Evolutionary conservation across 2,113 vertebrate genomes (phyloP).

Genomic region (Boleophthalmus pectinirostris): DNA sequence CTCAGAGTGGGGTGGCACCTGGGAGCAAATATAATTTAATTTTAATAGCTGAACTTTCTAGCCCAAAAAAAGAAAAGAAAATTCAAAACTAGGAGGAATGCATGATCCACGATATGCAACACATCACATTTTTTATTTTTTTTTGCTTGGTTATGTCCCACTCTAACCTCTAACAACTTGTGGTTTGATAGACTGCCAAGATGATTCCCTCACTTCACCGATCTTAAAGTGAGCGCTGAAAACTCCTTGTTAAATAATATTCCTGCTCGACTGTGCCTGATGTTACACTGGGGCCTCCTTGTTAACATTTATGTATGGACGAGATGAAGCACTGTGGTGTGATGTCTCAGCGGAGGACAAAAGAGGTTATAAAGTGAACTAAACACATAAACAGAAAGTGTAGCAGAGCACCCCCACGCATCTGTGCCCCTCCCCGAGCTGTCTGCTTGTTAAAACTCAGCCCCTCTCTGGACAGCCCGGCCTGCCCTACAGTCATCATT

Average conservation of each 20-base stretch:
- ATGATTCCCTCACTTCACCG: neutral
- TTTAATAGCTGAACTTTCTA: too few relatives aligned
- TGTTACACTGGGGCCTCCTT: neutral
- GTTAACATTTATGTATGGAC: slow-evolving; percentile 4
- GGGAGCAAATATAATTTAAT: too few relatives aligned
- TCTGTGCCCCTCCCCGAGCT: slow-evolving; percentile 28
- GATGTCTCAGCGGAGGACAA: slow-evolving; percentile 21
- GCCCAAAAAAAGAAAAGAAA: too few relatives aligned
- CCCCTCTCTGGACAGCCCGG: slow-evolving; percentile 55
- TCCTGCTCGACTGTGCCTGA: neutral
- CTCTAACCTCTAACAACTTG: neutral
- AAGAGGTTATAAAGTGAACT: slow-evolving; percentile 37
- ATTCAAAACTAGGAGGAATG: too few relatives aligned
- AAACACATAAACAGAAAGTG: slow-evolving; percentile 57
- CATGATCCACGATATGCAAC: too few relatives aligned
- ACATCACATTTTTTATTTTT: too few relatives aligned
- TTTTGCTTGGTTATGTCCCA: neutral
- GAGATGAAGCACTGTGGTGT: slow-evolving; percentile 8
- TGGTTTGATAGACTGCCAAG: neutral
- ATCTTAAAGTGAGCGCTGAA: neutral
- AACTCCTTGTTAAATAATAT: slow-evolving; percentile 13
- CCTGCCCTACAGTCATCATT: slow-evolving; percentile 73
- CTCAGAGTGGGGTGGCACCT: too few relatives aligned
- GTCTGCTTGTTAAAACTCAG: slow-evolving; percentile 67
- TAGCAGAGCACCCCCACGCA: slow-evolving; percentile 32